Evolutionary conservation across 2,797 vertebrate genomes (phyloP).

Genomic region (Champsocephalus gunnari): DNA sequence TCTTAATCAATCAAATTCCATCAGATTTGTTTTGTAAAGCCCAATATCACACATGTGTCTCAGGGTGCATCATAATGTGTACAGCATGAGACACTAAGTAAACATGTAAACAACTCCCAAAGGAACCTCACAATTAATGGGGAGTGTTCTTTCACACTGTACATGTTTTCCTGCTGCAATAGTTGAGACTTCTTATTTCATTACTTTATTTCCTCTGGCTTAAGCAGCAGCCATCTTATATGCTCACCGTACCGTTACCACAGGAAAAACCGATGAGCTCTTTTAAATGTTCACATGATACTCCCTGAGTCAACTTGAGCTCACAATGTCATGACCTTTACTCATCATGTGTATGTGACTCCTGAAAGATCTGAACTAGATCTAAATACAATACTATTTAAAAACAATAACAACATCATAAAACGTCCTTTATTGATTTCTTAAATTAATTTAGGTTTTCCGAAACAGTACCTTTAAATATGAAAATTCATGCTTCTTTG

Average conservation of each 20-base stretch:
- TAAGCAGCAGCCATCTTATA: conserved; percentile 59
- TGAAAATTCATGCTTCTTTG: no score
- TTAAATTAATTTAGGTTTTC: no score
- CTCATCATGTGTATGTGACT: conserved; percentile 1
- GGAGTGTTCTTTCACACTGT: conserved; percentile 9
- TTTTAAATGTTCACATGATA: conserved; percentile 39
- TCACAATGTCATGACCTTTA: conserved; percentile 9
- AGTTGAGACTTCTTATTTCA: conserved; percentile 20
- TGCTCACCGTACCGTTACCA: conserved; percentile 3
- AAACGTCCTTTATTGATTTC: no score
- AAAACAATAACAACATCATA: no score
- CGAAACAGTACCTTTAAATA: no score
- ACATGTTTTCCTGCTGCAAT: conserved; percentile 25
- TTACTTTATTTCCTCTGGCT: conserved; percentile 31
- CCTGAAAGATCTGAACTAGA: conserved; percentile 5
- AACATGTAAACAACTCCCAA: no score
- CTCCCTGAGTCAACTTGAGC: conserved; percentile 26
- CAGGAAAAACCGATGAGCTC: conserved; percentile 23
- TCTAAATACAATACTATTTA: neutral
- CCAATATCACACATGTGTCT: no score
- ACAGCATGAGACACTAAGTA: no score
- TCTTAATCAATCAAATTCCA: conserved; percentile 20
- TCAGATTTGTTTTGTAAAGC: no score
- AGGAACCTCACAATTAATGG: no score
- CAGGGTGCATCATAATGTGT: no score